phyloP scores from a whole-genome alignment of 2,797 vertebrate species.

The Lepidocolaptes lacrymiger region DNA sequence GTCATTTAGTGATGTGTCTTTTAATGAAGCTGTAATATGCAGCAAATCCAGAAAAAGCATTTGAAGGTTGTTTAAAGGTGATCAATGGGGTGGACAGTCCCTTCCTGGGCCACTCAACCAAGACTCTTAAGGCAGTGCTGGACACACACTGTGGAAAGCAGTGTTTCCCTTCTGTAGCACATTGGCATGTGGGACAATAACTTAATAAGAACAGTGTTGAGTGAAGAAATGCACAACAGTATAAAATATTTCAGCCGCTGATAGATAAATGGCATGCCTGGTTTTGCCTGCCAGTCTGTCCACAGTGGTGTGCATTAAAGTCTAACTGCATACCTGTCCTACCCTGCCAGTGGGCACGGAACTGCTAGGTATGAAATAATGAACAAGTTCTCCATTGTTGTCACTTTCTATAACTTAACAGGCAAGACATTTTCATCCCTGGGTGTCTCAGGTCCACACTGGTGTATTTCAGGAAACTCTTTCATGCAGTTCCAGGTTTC shows the following conservation, averaged over 20 bases:
- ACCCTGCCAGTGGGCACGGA: background rate
- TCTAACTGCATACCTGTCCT: background rate
- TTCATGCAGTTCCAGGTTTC: background rate
- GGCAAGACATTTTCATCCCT: background rate
- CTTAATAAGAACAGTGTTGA: conserved; percentile 29
- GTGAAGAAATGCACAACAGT: background rate
- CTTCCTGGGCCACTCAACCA: fast-evolving
- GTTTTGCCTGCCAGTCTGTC: conserved; percentile 5
- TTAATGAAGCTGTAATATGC: background rate
- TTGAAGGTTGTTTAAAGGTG: background rate
- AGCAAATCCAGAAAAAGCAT: background rate
- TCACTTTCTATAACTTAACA: background rate
- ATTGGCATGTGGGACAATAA: background rate
- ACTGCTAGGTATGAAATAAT: background rate
- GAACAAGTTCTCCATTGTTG: conserved; percentile 26
- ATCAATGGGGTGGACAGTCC: fast-evolving
- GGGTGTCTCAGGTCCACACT: background rate
- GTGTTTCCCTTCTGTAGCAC: background rate
- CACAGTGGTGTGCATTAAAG: background rate
- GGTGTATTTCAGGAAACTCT: background rate
- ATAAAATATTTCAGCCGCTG: background rate
- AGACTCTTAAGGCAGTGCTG: background rate
- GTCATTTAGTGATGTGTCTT: background rate
- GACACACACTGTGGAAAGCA: background rate
- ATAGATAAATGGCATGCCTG: conserved; percentile 12